A percentile compares a stretch with the other conserved stretches of the same genome.
Conservation (phyloP, 2,113 vertebrate genomes). For the Amblyornis subalaris region DNA sequence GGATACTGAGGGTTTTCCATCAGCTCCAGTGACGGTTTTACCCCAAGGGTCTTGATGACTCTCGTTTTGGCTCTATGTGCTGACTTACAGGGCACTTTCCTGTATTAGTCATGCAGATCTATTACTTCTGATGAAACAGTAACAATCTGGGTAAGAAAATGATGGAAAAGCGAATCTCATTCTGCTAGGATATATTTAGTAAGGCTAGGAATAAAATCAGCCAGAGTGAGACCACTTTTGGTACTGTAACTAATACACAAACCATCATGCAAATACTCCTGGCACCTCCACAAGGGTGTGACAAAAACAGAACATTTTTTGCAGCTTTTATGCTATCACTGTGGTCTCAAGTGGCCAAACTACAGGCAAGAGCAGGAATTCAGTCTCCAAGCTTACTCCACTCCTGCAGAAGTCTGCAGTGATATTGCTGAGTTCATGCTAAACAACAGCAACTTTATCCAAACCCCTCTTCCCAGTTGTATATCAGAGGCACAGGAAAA, state of each 20-base stretch:
- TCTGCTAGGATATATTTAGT: not conserved
- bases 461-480: not conserved
- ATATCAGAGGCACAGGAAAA: not conserved
- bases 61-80: not conserved
- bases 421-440: not conserved
- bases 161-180: not conserved
- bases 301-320: not conserved
- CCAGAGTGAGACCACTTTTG: not conserved
- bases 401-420: not conserved
- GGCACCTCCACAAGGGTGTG: not conserved
- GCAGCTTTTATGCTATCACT: not conserved
- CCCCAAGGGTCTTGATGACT: not conserved
- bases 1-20: not conserved
- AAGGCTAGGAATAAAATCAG: not conserved
- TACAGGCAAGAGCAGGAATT: not conserved
- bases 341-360: not conserved
- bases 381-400: not conserved
- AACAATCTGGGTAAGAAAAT: not conserved
- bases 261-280: not conserved
- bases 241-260: not conserved
- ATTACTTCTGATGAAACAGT: not conserved
- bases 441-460: not conserved
- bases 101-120: not conserved
- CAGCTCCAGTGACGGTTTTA: not conserved
- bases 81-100: not conserved